Evolutionary conservation across 2,888 invertebrate genomes (phyloP).

Genomic region (Acleris emargana): DNA sequence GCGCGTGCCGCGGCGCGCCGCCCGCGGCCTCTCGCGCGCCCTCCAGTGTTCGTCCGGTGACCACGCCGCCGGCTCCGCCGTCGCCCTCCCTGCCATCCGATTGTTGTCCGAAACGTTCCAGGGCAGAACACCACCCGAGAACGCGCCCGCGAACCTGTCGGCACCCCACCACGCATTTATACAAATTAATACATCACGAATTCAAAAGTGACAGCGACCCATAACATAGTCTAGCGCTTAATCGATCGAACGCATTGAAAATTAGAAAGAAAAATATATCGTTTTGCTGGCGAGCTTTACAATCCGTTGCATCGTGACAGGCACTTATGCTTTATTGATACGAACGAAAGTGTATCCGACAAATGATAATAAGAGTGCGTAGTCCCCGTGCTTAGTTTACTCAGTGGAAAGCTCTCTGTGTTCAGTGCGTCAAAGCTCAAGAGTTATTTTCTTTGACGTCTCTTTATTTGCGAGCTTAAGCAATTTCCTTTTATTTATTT

Average conservation of each 20-base stretch:
- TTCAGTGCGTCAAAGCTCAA: conserved; percentile 66
- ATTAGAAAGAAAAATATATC: conserved; percentile 73
- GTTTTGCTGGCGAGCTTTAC: conserved; percentile 67
- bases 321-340: conserved; percentile 55
- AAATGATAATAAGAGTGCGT: conserved; percentile 55
- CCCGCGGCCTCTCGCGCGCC: conserved; percentile 72
- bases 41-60: conserved; percentile 71
- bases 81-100: conserved; percentile 77
- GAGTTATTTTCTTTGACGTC: conserved; percentile 70
- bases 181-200: conserved; percentile 47
- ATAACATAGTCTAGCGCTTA: conserved; percentile 67
- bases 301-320: conserved; percentile 70
- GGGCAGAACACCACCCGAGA: conserved; percentile 64
- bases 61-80: conserved; percentile 76
- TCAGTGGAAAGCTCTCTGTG: conserved; percentile 55
- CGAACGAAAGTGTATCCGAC: conserved; percentile 5
- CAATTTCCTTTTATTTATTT: conserved; percentile 62
- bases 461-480: conserved; percentile 66
- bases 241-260: conserved; percentile 82
- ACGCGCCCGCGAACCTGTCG: conserved; percentile 62
- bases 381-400: conserved; percentile 79
- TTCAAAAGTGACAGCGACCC: conserved; percentile 58
- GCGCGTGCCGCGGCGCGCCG: conserved; percentile 66
- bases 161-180: conserved; percentile 47
- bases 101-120: conserved; percentile 74